phyloP scores from a whole-genome alignment of 2,113 vertebrate species.

The Pterocles burchelli region DNA sequence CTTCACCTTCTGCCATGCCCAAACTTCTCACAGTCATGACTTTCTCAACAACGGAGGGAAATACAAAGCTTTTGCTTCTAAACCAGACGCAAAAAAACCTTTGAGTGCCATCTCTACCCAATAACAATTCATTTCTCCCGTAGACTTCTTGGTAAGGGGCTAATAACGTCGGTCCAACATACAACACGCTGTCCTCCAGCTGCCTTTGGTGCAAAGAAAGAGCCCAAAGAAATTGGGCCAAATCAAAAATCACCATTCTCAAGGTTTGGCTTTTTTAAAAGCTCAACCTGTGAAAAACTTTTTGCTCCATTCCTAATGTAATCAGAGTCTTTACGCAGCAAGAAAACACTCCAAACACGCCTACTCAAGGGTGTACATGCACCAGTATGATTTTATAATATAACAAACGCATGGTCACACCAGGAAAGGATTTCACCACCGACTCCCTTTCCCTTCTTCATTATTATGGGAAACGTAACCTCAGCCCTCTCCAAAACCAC shows the following conservation, averaged over 20 bases:
- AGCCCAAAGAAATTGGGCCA: not conserved
- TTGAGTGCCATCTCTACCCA: not conserved
- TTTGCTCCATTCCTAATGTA: not conserved
- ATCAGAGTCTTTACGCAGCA: not conserved
- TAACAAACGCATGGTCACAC: not conserved
- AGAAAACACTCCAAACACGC: not conserved
- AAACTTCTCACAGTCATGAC: not conserved
- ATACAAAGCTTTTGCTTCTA: not conserved
- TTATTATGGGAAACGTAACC: not conserved
- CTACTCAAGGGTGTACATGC: too few species aligned
- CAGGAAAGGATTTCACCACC: not conserved
- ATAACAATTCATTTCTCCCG: not conserved
- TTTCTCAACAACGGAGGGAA: not conserved
- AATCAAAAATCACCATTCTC: not conserved
- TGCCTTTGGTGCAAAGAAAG: not conserved
- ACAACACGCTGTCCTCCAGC: not conserved
- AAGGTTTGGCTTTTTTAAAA: not conserved
- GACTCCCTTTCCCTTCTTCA: not conserved
- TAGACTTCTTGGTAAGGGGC: not conserved
- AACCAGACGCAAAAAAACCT: not conserved
- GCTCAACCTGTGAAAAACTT: not conserved
- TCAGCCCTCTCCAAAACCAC: not conserved
- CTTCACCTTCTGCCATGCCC: not conserved
- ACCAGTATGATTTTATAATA: not conserved
- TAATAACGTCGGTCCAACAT: accelerated